Evolutionary conservation across 2,113 vertebrate species (phyloP).

Genomic region (Emydura subglobosa): DNA sequence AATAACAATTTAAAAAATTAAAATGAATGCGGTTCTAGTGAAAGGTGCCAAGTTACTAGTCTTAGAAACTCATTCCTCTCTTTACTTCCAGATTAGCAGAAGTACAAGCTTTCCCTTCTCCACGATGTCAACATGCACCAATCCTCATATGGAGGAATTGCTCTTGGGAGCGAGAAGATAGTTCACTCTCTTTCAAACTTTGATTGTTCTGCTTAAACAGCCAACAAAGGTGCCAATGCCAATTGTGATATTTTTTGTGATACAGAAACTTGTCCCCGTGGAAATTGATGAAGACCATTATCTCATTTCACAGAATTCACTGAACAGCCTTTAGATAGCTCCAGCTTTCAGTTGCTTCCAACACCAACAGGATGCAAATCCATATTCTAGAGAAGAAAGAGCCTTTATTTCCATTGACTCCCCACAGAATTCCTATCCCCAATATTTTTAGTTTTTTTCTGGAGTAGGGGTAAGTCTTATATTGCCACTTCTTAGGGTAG

Average conservation of each 20-base stretch:
- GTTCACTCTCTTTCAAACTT: neutral
- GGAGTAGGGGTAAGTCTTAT: neutral
- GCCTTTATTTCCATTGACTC: neutral
- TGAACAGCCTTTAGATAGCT: neutral
- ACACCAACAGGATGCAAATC: neutral
- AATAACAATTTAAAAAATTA: neutral
- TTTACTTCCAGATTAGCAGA: neutral
- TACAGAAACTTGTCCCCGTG: neutral
- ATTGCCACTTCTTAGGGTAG: accelerated
- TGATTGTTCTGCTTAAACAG: neutral
- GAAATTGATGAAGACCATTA: neutral
- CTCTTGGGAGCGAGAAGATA: no score
- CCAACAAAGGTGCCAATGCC: neutral
- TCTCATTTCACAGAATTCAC: neutral
- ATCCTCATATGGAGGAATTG: neutral
- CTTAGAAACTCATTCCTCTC: neutral
- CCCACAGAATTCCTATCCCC: neutral
- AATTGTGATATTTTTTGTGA: neutral
- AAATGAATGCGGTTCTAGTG: neutral
- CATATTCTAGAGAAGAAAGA: neutral
- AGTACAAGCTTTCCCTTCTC: neutral
- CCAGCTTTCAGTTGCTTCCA: neutral
- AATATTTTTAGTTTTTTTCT: neutral
- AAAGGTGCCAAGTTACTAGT: neutral
- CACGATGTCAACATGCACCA: neutral